These are phyloP conservation scores for Drosophila quasianomalipes DNA, from an alignment of 2,888 invertebrate genomes.

Conservation along the genomic window DNA sequence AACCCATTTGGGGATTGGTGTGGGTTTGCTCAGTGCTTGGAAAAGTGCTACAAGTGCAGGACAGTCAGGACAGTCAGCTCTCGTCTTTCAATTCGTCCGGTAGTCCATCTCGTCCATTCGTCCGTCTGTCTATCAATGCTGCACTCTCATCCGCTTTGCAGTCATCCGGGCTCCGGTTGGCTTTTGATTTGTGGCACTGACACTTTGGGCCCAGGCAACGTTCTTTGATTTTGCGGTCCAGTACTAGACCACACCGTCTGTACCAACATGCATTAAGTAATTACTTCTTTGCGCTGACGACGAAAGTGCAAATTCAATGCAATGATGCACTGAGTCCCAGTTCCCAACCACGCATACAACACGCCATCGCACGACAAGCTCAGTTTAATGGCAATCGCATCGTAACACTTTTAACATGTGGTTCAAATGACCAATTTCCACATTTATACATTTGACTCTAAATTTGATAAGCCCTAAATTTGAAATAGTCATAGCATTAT, in stretches of 20 bases:
- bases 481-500: slow-evolving; percentile 10
- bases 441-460: not conserved
- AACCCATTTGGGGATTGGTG: slow-evolving; percentile 76
- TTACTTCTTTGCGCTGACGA: slow-evolving; percentile 72
- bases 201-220: slow-evolving; percentile 40
- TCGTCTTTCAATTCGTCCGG: slow-evolving; percentile 25
- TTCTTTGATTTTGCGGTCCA: slow-evolving; percentile 74
- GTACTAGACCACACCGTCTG: slow-evolving; percentile 4
- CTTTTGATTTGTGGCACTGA: slow-evolving; percentile 72
- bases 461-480: slow-evolving; percentile 8
- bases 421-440: not conserved
- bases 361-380: not conserved
- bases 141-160: slow-evolving; percentile 47
- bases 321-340: slow-evolving; percentile 55
- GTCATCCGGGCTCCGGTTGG: slow-evolving; percentile 36
- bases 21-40: slow-evolving; percentile 58
- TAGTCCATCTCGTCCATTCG: slow-evolving; percentile 27
- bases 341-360: slow-evolving; percentile 28
- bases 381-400: not conserved
- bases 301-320: slow-evolving; percentile 76
- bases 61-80: slow-evolving; percentile 40
- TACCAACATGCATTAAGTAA: slow-evolving; percentile 71
- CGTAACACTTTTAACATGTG: not conserved
- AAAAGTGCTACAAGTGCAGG: slow-evolving; percentile 67
- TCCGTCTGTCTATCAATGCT: slow-evolving; percentile 16